phyloP scores from a whole-genome alignment of 2,888 invertebrate genomes.

The Trachelus troglodyta region DNA sequence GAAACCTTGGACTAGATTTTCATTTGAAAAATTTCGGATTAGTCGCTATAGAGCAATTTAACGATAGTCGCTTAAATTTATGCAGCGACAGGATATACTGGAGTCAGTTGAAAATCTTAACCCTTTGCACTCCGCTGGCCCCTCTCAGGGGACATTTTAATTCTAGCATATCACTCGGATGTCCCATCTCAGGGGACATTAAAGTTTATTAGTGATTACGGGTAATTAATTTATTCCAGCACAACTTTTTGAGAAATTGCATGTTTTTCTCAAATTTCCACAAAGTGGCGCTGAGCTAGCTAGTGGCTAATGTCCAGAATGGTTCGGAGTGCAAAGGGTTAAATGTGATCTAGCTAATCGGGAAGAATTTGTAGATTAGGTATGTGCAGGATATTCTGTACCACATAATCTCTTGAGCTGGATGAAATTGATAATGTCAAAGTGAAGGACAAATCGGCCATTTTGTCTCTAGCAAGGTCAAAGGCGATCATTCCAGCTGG shows the following conservation, averaged over 20 bases:
- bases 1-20: not conserved
- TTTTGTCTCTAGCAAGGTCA: not conserved
- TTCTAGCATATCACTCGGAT: too few relatives aligned
- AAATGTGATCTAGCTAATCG: not conserved
- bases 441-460: not conserved
- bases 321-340: too few relatives aligned
- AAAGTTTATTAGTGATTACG: too few relatives aligned
- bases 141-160: too few relatives aligned
- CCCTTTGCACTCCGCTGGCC: too few relatives aligned
- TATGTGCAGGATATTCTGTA: not conserved
- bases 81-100: not conserved
- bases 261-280: too few relatives aligned
- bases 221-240: too few relatives aligned
- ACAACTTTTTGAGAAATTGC: too few relatives aligned
- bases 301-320: too few relatives aligned
- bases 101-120: not conserved
- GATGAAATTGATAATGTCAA: not conserved
- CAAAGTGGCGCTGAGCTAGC: too few relatives aligned
- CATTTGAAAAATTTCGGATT: not conserved
- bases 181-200: too few relatives aligned
- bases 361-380: not conserved
- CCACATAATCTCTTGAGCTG: not conserved
- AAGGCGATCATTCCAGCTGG: not conserved
- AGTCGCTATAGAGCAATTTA: too few relatives aligned
- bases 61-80: not conserved